Evolutionary conservation across 2,888 invertebrate genomes (phyloP), one percentile per base, ranked within the genome.

Genomic region (Stenotaenia linearis): DNA sequence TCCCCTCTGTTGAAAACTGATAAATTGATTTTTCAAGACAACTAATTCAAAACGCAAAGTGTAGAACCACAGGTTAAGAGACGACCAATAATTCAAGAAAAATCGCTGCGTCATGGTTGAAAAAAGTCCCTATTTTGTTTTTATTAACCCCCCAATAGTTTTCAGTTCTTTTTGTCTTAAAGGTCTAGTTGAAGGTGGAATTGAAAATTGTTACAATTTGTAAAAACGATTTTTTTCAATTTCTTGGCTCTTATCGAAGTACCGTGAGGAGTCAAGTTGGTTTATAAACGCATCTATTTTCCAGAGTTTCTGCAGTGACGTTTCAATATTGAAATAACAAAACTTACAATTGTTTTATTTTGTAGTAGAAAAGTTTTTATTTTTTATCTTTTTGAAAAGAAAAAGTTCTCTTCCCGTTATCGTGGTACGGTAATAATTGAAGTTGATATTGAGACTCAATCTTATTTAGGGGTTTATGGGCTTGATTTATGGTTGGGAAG

Each of bases 401-500:
- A 12, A 45, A 45, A 25, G 23, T 61, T 69, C 12, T 28, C 2
- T 69, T 28, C 12, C 6, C 25, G 15, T 12, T 7, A 3, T 23
- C 12, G 10, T 69, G 10, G 23, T 12, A 25, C 18, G 18, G 69
- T 28, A 69, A 69, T 69, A 69, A 69, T 69, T 69, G 69, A 69
- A 69, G 69, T 69, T 69, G 69, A 69, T 69, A 69, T 69, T 69
- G 69, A 25, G 25, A 10, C 69, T 69, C 69, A 25, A 69, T 69
- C 69, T 69, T 69, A 69, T 69, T 69, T 69, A 69, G 25, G 69
- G n/a, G 69, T 69, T 69, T 69, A 69, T 69, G 69, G 28, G 12
- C 69, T 69, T 69, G 69, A 69, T 69, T 69, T 69, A 69, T 69
- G 28, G 69, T 69, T 69, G 69, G 69, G 69, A 28, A 69, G 69